Base-by-base conservation (phyloP, 2,888 invertebrate genomes). In the Hirtodrosophila alboralis region DNA sequence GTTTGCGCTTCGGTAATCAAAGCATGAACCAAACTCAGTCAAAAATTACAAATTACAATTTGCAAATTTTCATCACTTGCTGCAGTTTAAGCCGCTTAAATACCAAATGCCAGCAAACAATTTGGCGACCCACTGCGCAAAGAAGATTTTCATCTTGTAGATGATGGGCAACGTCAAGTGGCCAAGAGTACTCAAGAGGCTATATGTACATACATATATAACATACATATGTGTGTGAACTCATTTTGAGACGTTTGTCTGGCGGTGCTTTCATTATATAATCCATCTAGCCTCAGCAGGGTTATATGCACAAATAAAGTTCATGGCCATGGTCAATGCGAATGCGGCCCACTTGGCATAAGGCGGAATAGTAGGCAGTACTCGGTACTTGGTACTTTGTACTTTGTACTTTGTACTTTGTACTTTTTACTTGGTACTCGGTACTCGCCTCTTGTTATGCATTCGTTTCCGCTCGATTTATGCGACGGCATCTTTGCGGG, bases 281-380 rank as follows among this genome's bases (percentile, higher is more conserved):
- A 69, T 72, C 71, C 69, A 53, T 58, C 43, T 12, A 43, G 23
- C 28, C 8, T 21, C 28, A n/a, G 26, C 21, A 13, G 36, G 52
- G 51, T 12, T 33, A 37, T 45, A 37, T 45, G 38, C 64, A 36
- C 66, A 66, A 56, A 51, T 44, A 75, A 81, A 78, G 81, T 84
- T 81, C 86, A 81, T 37, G 86, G 80, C 68, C 80, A 80, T 64
- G 83, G 81, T 84, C 81, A 80, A 54, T 65, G 64, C 43, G 49
- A 76, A 44, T 57, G 58, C 44, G 58, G 36, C 47, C 38, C 65
- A 79, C 84, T 83, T 76, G 63, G 53, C 71, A 58, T 14, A 27
- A 13, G 48, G n/a, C 31, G 18, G 2, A 18, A 4, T 18, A 9
- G 31, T 28, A 21, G 21, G 21, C 43, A 12, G 3, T 31, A 10